phyloP scores from a whole-genome alignment of 2,888 invertebrate species.

The Drosophila prolongata region DNA sequence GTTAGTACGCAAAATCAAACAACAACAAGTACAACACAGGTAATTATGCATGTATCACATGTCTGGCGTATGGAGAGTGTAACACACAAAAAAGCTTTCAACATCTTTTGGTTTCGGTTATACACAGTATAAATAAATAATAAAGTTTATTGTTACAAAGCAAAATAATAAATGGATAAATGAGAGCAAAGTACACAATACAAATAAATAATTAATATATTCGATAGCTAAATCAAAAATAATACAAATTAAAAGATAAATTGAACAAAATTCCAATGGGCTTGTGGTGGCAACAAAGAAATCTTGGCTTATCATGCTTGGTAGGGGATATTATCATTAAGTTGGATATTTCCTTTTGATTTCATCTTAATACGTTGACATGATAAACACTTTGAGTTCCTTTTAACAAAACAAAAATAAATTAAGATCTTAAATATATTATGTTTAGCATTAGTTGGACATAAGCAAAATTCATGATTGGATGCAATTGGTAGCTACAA shows the following conservation, averaged over 20 bases:
- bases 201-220: slow-evolving; percentile 16
- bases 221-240: slow-evolving; percentile 21
- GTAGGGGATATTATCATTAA: slow-evolving; percentile 2
- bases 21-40: slow-evolving; percentile 39
- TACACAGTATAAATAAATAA: slow-evolving; percentile 40
- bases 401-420: slow-evolving; percentile 24
- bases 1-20: slow-evolving; percentile 37
- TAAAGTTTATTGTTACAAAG: slow-evolving; percentile 37
- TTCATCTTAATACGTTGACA: neutral
- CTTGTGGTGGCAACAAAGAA: slow-evolving; percentile 8
- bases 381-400: slow-evolving; percentile 15
- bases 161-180: slow-evolving; percentile 14
- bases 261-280: slow-evolving; percentile 6
- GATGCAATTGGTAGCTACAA: slow-evolving; percentile 43
- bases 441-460: slow-evolving; percentile 31
- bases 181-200: slow-evolving; percentile 27
- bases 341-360: neutral
- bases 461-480: slow-evolving; percentile 37
- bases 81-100: slow-evolving; percentile 26
- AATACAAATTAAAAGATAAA: slow-evolving; percentile 22
- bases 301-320: slow-evolving; percentile 13
- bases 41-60: slow-evolving; percentile 22
- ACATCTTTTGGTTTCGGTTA: slow-evolving; percentile 28
- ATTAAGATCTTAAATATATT: slow-evolving; percentile 9
- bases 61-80: slow-evolving; percentile 4